Base-by-base conservation (phyloP, 2,888 invertebrate genomes). In the Encarsia formosa region DNA sequence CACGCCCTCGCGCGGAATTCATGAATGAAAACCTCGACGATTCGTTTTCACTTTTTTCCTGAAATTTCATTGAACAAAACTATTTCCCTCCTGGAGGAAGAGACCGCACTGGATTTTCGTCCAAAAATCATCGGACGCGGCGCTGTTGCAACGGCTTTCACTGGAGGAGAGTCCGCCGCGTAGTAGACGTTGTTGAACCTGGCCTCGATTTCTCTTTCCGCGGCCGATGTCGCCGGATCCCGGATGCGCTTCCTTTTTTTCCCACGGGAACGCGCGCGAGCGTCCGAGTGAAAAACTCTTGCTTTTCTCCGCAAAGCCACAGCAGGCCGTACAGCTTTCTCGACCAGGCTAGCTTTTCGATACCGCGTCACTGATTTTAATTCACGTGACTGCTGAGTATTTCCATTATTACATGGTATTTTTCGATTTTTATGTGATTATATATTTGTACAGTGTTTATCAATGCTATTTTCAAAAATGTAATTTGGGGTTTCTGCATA, bases 131-230 rank as follows among this genome's bases (percentile, higher is more conserved):
- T 26, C 26, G 8, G 8, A 26, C 26, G 26, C 26, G n/a, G n/a
- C n/a, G n/a, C n/a, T n/a, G n/a, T n/a, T n/a, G n/a, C n/a, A n/a
- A n/a, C n/a, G n/a, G 26, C 26, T 26, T 26, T 26, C 26, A 26
- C 26, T 26, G 26, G 6, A n/a, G n/a, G 23, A 11, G 31, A 5
- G 32, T 31, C n/a, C 8, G 18, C 13, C 2, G 37, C 11, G 20
- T 6, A 6, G 26, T 8, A 6, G 26, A 11, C 5, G 26, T 8
- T 6, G 26, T 8, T 9, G 32, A 9, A 23, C 35, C 11, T 15
- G 46, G 39, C 47, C 47, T 39, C 47, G 47, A 47, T 47, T 47
- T 47, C 47, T 39, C 31, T 11, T 23, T 20, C 19, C 26, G 31
- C 23, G 19, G 47, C 6, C 18, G 39, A 31, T 29, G 15, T 19